Conservation (phyloP, 2,888 invertebrate species). For the Lampropteryx suffumata region DNA sequence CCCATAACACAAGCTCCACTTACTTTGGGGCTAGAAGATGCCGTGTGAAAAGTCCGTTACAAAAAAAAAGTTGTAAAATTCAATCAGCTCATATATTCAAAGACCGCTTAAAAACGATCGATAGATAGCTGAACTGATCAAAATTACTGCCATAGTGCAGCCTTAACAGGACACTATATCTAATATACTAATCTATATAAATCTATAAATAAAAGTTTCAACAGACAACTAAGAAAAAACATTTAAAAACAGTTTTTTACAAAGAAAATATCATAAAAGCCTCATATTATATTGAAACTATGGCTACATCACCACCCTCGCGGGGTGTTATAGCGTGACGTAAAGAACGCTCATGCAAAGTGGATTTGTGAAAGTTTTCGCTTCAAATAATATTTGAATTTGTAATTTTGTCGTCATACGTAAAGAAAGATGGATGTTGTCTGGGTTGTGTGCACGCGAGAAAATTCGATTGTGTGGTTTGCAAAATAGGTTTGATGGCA, state of each 20-base stretch:
- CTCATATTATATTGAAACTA: slow-evolving; percentile 45
- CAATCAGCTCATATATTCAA: no score
- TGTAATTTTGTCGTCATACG: slow-evolving; percentile 66
- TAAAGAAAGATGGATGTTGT: slow-evolving; percentile 63
- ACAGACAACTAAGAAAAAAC: no score
- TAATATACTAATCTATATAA: no score
- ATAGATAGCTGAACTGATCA: no score
- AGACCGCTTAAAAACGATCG: no score
- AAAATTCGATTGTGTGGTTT: slow-evolving; percentile 37
- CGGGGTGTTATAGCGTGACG: slow-evolving; percentile 54
- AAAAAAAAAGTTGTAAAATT: no score
- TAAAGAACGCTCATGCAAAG: slow-evolving; percentile 72
- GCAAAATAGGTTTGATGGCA: slow-evolving; percentile 18
- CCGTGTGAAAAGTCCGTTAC: no score
- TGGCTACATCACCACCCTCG: slow-evolving; percentile 38
- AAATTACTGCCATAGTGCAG: no score
- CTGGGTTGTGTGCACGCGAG: slow-evolving; percentile 48
- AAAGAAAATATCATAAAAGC: slow-evolving; percentile 24
- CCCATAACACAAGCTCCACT: no score
- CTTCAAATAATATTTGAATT: slow-evolving; percentile 75
- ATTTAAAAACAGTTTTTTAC: not conserved
- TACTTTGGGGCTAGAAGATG: no score
- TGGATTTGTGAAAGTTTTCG: slow-evolving; percentile 70
- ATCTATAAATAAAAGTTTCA: no score
- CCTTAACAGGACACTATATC: no score